Evolutionary conservation across 1,140 invertebrate species (phyloP).

Genomic region (Musca vetustissima): DNA sequence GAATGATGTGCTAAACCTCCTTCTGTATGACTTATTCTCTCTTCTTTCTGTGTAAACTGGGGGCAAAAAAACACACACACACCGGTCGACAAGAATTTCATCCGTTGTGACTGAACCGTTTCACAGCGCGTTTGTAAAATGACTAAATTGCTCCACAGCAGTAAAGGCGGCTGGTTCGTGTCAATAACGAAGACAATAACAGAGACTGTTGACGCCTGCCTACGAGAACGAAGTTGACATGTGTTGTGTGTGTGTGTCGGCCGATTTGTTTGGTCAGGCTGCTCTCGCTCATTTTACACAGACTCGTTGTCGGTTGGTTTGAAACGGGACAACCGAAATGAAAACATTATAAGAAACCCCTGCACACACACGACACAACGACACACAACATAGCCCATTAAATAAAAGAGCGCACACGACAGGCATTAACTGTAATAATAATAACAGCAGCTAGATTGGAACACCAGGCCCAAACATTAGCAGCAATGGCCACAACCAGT

Average conservation of each 20-base stretch:
- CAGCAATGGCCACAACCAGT: no score
- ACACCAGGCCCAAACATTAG: not conserved
- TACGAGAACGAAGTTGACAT: no score
- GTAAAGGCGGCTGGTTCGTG: no score
- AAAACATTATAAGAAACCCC: not conserved
- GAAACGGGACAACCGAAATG: no score
- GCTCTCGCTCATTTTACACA: no score
- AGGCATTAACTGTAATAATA: not conserved
- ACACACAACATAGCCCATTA: not conserved
- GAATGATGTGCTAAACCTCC: no score
- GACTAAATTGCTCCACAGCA: conserved; percentile 15
- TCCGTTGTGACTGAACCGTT: conserved; percentile 19
- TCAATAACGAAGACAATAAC: no score
- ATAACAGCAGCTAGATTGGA: not conserved
- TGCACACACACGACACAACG: not conserved
- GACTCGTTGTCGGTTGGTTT: no score
- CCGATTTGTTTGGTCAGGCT: no score
- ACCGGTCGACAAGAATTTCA: not conserved
- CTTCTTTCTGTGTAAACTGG: not conserved
- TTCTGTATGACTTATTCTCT: no score
- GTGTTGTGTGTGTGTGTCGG: no score
- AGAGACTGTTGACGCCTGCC: no score
- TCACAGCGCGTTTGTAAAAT: conserved; percentile 13
- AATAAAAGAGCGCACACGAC: not conserved
- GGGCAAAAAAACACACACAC: not conserved